Evolutionary conservation across 1,140 invertebrate genomes (phyloP).

Genomic region (Dolichoris vasculosae): DNA sequence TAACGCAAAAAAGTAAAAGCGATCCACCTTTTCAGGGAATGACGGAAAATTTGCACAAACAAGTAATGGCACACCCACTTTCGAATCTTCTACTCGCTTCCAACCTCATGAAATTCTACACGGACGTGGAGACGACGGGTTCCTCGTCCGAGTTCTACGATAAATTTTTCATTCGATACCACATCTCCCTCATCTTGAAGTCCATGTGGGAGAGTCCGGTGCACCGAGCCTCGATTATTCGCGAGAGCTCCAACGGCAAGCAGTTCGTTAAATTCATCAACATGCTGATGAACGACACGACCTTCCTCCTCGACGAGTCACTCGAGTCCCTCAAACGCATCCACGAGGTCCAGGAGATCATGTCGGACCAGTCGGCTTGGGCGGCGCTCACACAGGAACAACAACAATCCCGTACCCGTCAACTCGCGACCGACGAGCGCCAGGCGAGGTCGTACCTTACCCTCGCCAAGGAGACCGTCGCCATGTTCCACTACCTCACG

Average conservation of each 20-base stretch:
- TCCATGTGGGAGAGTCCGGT: constrained; percentile 86
- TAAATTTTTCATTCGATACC: constrained; percentile 98
- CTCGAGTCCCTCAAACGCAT: constrained; percentile 95
- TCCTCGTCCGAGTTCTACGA: constrained; percentile 99
- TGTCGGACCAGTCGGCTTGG: constrained; percentile 83
- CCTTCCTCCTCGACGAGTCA: constrained; percentile 97
- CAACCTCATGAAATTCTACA: constrained; percentile 98
- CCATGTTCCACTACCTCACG: constrained; percentile 98
- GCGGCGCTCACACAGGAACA: constrained; percentile 80
- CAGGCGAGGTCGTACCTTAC: constrained; percentile 97
- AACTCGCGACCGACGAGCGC: constrained; percentile 91
- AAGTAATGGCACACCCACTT: constrained; percentile 90
- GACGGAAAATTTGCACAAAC: constrained; percentile 77
- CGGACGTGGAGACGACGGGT: constrained; percentile 97
- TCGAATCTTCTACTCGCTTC: constrained; percentile 88
- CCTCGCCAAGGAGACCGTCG: constrained; percentile 95
- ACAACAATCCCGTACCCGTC: constrained; percentile 85
- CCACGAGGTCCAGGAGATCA: constrained; percentile 94
- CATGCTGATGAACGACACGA: constrained; percentile 99
- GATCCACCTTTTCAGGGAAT: constrained; percentile 71
- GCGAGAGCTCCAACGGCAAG: constrained; percentile 88
- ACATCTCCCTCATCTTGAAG: constrained; percentile 97
- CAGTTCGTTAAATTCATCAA: constrained; percentile 99
- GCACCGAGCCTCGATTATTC: constrained; percentile 83
- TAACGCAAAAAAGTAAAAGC: too few relatives aligned